Evolutionary conservation across 2,113 vertebrate species (phyloP).

Genomic region (Rhizomys pruinosus): DNA sequence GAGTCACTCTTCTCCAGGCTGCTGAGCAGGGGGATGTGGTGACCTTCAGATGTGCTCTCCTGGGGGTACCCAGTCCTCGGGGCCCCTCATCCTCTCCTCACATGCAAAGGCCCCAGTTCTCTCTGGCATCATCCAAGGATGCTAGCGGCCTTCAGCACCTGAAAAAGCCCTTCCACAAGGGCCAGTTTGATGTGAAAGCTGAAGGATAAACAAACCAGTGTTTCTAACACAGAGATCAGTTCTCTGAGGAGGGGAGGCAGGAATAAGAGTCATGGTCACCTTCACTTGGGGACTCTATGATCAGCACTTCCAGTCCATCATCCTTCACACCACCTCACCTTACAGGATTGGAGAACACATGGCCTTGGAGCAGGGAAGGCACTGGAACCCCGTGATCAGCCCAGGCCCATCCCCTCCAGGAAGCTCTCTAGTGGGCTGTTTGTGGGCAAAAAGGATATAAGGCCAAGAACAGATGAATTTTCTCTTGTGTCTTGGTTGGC

Average conservation of each 20-base stretch:
- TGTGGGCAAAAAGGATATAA: background rate
- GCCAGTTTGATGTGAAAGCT: background rate
- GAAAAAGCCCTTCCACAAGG: background rate
- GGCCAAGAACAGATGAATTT: background rate
- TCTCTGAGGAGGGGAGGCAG: too few relatives aligned
- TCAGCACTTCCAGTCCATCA: too few relatives aligned
- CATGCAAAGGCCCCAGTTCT: background rate
- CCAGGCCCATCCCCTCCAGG: background rate
- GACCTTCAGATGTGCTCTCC: background rate
- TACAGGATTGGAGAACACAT: background rate
- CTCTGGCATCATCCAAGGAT: background rate
- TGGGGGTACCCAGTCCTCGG: background rate
- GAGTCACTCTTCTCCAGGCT: background rate
- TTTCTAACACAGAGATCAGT: background rate
- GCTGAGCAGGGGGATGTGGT: background rate
- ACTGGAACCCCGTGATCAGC: background rate
- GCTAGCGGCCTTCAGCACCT: background rate
- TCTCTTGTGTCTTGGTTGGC: background rate
- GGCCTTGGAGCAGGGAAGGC: rapidly evolving
- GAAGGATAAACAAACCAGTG: background rate
- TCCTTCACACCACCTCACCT: too few relatives aligned
- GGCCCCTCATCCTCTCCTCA: too few relatives aligned
- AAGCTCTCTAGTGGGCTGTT: background rate
- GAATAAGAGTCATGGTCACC: background rate
- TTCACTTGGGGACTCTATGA: background rate